Percentiles rank a stretch among this genome's conserved stretches.
Conservation (phyloP, 1,140 invertebrate species). For the Yoshiicerus persimilis region DNA sequence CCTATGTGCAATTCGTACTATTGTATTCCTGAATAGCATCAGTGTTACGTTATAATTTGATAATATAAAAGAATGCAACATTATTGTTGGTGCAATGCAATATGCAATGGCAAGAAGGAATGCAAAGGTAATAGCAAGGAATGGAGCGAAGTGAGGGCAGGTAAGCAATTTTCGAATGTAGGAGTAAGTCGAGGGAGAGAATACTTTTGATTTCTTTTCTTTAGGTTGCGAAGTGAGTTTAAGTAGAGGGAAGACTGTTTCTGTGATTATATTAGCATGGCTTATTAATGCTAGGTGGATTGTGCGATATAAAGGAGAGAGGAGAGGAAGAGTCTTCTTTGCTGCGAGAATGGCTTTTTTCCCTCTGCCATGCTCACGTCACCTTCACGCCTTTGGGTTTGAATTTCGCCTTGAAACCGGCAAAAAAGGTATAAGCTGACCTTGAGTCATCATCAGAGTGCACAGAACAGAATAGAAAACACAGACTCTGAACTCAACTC, state of each 20-base stretch:
- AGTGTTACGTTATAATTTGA: neutral
- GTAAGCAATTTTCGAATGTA: no score
- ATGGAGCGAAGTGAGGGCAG: no score
- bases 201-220: neutral
- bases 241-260: neutral
- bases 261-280: neutral
- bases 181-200: neutral
- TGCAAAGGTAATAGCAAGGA: no score
- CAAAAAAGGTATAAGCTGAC: conserved; percentile 41
- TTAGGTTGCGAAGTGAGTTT: neutral
- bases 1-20: neutral
- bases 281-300: neutral
- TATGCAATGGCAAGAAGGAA: no score
- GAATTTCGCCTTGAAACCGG: conserved; percentile 44
- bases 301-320: neutral
- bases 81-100: no score
- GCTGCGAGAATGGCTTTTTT: conserved; percentile 26
- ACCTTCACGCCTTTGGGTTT: conserved; percentile 45
- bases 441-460: conserved; percentile 31
- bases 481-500: neutral
- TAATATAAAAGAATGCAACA: neutral
- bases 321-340: neutral
- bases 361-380: conserved; percentile 26
- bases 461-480: neutral
- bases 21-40: neutral